A percentile compares a stretch with the other conserved stretches of the same genome.
These are phyloP conservation scores for Nothoprocta pentlandii DNA, from an alignment of 2,113 vertebrate genomes.

Conservation along the genomic window DNA sequence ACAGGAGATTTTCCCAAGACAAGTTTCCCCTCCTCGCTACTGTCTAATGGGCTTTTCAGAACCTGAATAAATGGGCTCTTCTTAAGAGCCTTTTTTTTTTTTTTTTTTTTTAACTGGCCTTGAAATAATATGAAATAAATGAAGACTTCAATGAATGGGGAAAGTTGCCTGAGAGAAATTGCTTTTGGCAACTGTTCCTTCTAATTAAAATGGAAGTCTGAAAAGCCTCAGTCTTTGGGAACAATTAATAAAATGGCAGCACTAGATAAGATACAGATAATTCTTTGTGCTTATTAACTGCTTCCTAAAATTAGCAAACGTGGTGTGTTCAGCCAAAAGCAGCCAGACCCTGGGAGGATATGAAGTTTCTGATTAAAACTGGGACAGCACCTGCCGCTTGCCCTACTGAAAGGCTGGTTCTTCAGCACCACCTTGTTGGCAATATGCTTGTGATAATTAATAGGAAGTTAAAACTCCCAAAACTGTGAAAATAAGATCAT, in stretches of 20 bases:
- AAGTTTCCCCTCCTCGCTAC: background rate
- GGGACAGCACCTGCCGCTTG: background rate
- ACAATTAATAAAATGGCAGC: conserved; percentile 36
- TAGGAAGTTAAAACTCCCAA: background rate
- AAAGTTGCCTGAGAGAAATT: conserved; percentile 28
- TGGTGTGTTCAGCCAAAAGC: background rate
- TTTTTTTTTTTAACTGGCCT: background rate
- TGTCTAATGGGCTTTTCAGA: background rate
- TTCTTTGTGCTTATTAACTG: conserved; percentile 31
- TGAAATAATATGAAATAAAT: conserved; percentile 35
- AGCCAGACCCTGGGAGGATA: background rate
- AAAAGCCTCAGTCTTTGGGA: conserved; percentile 45
- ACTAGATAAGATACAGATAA: conserved; percentile 54
- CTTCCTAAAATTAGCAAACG: background rate
- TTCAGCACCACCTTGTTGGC: background rate
- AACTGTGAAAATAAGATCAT: background rate
- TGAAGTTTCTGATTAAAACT: background rate
- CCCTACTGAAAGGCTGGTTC: background rate
- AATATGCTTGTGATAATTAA: background rate
- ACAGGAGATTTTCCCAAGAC: background rate
- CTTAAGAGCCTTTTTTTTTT: background rate
- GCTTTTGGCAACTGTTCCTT: conserved; percentile 42
- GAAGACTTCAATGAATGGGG: background rate
- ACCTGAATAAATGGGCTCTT: background rate
- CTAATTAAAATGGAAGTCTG: conserved; percentile 35